Evolutionary conservation across 2,888 invertebrate species (phyloP), one percentile per base, ranked within the genome.

Genomic region (Eurois occulta): DNA sequence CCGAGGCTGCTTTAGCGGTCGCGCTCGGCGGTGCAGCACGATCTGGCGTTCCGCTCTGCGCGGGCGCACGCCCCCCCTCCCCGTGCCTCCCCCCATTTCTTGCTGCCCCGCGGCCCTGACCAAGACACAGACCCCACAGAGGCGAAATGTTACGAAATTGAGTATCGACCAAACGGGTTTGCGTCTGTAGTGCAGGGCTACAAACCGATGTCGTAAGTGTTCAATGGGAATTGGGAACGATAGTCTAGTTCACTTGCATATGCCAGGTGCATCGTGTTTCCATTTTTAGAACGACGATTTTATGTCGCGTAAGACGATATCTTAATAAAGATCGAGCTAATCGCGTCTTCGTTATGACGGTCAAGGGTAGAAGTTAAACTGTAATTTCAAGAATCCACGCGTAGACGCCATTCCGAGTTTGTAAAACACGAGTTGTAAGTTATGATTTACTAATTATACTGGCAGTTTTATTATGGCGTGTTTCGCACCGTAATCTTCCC

Each of bases 11-110:
- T 94, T 94, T 94, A 93, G 96, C 96, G 96, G 96, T 96, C 95
- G 96, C 94, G 96, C 96, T 96, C 91, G 94, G 93, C 96, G 96
- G 95, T 94, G 96, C 96, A 94, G 95, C 96, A 96, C 96, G 96
- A 96, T 96, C 96, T 96, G 93, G 92, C 96, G 96, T 96, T 96
- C 96, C 96, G 96, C 95, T 96, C 89, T 94, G 93, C 95, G 95
- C 94, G 90, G 93, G 92, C 93, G 92, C 92, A 92, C 87, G 84
- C 85, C 90, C 90, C 60, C 90, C 91, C 89, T 90, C 86, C 88
- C 86, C 89, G 81, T 78, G 66, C 11, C 84, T 80, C 89, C 84
- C 86, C 80, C 86, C 89, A 88, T 89, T 90, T 90, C 90, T 90
- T 89, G 80, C 87, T 88, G 88, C 85, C 91, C 88, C 87, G 91